A percentile compares a stretch with the other conserved stretches of the same genome.
These are phyloP conservation scores for Nannoperca australis DNA, from an alignment of 2,797 vertebrate species.

Conservation along the genomic window DNA sequence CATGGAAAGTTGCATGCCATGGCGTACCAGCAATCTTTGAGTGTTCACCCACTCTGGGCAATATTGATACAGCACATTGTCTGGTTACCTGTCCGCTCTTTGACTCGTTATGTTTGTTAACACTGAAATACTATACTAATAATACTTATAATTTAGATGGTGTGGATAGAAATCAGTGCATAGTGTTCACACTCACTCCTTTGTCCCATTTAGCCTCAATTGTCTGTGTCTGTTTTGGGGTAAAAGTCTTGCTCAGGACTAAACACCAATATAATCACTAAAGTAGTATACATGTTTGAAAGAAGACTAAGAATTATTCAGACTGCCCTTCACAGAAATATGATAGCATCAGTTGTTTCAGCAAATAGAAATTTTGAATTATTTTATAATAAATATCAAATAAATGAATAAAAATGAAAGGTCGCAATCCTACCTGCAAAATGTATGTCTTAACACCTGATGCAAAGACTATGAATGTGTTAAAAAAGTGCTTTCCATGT, in stretches of 20 bases:
- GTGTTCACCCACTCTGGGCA: conserved; percentile 25
- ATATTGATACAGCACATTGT: conserved; percentile 18
- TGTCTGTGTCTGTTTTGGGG: conserved; percentile 24
- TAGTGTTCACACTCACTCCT: conserved; percentile 3
- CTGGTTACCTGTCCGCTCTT: conserved; percentile 17
- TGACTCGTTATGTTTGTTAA: not conserved
- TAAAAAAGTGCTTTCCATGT: not conserved
- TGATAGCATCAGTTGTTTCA: not conserved
- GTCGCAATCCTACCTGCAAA: not conserved
- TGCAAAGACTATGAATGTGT: too few relatives aligned
- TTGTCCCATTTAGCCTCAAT: conserved; percentile 27
- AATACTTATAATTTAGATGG: too few relatives aligned
- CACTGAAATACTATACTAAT: not conserved
- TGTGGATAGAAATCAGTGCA: conserved; percentile 3
- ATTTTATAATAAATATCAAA: not conserved
- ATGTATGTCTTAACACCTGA: not conserved
- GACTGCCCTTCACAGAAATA: too few relatives aligned
- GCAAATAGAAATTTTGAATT: not conserved
- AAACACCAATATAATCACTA: not conserved
- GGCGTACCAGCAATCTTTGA: conserved; percentile 34
- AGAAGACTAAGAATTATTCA: conserved; percentile 12
- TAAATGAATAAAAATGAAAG: not conserved
- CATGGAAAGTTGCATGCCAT: conserved; percentile 66
- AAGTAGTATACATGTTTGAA: not conserved
- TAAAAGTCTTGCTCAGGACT: conserved; percentile 10